phyloP scores from a whole-genome alignment of 2,888 invertebrate genomes.

The Allygus modestus region DNA sequence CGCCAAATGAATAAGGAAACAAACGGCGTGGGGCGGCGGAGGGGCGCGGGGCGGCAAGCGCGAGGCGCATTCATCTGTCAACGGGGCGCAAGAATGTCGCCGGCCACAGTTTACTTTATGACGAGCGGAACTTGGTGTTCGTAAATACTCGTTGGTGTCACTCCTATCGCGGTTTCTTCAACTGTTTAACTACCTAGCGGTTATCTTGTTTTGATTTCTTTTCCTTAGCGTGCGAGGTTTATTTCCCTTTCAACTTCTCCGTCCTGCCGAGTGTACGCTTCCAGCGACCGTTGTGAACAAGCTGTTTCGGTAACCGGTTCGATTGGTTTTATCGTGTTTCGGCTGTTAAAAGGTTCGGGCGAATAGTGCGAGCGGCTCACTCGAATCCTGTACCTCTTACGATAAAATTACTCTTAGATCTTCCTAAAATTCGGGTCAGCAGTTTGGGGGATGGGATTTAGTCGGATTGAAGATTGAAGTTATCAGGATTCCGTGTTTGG shows the following conservation, averaged over 20 bases:
- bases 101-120: not conserved
- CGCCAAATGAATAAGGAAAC: constrained; percentile 47
- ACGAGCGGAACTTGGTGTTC: not conserved
- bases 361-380: too few relatives aligned
- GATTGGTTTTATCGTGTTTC: too few relatives aligned
- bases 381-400: too few relatives aligned
- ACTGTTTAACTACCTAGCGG: constrained; percentile 41
- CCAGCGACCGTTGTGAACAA: too few relatives aligned
- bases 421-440: too few relatives aligned
- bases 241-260: not conserved
- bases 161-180: constrained; percentile 34
- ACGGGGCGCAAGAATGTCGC: constrained; percentile 46
- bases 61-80: constrained; percentile 42
- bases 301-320: too few relatives aligned
- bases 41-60: not conserved
- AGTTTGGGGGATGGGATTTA: too few relatives aligned
- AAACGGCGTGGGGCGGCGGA: not conserved
- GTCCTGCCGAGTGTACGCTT: not conserved
- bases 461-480: too few relatives aligned
- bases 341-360: too few relatives aligned
- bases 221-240: constrained; percentile 1
- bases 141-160: constrained; percentile 36
- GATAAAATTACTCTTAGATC: too few relatives aligned
- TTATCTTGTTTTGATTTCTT: constrained; percentile 38
- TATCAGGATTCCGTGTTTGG: too few relatives aligned